Conservation (phyloP, 2,113 vertebrate genomes). For the Chinchilla lanigera region DNA sequence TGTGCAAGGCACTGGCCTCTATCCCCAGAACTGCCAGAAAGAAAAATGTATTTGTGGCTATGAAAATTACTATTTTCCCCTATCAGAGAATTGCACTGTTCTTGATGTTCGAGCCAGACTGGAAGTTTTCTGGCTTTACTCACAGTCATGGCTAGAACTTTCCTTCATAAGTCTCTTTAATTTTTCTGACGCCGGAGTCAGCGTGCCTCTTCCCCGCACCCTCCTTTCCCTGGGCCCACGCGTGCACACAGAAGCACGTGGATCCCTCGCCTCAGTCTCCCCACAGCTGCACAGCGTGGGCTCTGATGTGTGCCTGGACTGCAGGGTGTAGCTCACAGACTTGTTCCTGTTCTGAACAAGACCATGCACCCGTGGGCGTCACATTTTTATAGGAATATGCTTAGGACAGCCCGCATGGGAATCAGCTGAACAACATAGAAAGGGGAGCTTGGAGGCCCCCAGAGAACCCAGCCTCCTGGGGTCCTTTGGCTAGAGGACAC, state of each 20-base stretch:
- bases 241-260: too few relatives aligned
- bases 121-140: neutral
- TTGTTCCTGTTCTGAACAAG: neutral
- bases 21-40: too few relatives aligned
- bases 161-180: neutral
- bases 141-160: neutral
- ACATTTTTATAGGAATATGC: neutral
- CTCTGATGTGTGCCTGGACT: rapidly evolving
- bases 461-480: neutral
- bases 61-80: neutral
- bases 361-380: rapidly evolving
- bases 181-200: neutral
- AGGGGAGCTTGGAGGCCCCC: neutral
- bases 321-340: too few relatives aligned
- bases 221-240: rapidly evolving
- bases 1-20: neutral
- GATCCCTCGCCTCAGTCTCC: neutral
- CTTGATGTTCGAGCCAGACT: neutral
- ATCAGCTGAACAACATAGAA: neutral
- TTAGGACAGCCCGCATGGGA: neutral
- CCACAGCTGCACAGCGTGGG: rapidly evolving
- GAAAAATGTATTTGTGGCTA: neutral
- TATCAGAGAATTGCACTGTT: neutral
- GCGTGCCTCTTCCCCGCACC: rapidly evolving
- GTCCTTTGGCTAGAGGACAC: neutral